Evolutionary conservation across 2,797 vertebrate genomes (phyloP), one percentile per base, ranked within the genome.

Genomic region (Paguma larvata): DNA sequence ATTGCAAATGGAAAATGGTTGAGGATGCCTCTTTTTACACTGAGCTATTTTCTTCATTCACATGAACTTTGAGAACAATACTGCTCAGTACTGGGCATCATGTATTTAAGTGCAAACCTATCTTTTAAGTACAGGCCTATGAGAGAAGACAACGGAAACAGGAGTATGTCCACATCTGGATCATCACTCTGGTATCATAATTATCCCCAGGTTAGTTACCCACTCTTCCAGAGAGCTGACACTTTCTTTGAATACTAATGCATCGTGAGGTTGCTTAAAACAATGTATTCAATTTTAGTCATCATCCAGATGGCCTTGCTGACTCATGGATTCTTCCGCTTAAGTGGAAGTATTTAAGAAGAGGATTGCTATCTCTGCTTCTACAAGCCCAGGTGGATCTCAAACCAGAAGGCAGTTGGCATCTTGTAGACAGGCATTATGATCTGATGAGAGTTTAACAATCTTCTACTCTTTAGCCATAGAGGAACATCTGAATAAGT

Each of bases 1-100:
- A 95, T 78, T 90, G 14, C 48, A 97, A 94, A 92, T 91, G 65
- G 27, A 89, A 96, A 96, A 53, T 41, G 30, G 62, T 16, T 84
- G 25, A 91, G 78, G 6, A 46, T 46, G 15, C n/a, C 73, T 96
- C 53, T 86, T 92, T 97, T 86, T 38, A 92, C 75, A 86, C 27
- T 80, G 46, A 92, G 6, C 12, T 87, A 86, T 89, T 89, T 89
- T 89, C 32, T 51, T 88, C 41, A 91, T 72, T 94, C 73, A 94
- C 18, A 94, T 87, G 53, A 89, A 84, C 23, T 85, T 62, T 48
- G 46, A 30, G 19, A 96, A 92, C 92, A 85, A 89, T 94, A 85
- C 6, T 85, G 21, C n/a, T 96, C 62, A 92, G 18, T 87, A 96
- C 6, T 88, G 41, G 32, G 53, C 32, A 91, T 91, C 67, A 88